Base-by-base conservation (phyloP, 37 sponge, comb jelly and placozoan species). In the Diacarnus erythraeanus region DNA sequence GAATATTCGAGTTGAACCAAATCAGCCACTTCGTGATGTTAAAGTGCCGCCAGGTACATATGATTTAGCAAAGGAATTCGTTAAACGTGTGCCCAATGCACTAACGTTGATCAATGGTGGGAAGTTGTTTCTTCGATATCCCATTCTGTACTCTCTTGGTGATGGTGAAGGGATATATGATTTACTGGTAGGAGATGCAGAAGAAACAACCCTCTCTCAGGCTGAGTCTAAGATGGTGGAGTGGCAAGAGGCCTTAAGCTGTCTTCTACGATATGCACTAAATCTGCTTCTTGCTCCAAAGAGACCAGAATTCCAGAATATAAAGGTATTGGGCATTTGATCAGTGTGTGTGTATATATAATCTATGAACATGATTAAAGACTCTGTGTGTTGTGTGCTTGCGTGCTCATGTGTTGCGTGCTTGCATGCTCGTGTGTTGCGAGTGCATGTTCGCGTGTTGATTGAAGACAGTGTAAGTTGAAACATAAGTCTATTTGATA, bases 221-320 rank as follows among this genome's bases (percentile, higher is more conserved):
- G 68, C 80, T 15, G 25, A 23, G 15, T 1, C 43, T 10, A 72
- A 71, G 58, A 37, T 88, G 0, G 72, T 30, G 1, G 63, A 65
- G 5, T 80, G 70, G 73, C 42, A 88, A 72, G 57, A 10, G 21
- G 88, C 82, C 18, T 36, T 47, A 15, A 77, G 71, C n/a, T 15
- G 74, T 60, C 79, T 88, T 31, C 51, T 78, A 3, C 61, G 78
- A 26, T 88, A 88, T 61, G 78, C 78, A 33, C 64, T 82, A 23
- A 82, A 88, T 57, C 59, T 88, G 17, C 42, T 78, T 3, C 40
- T 82, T 26, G 79, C 79, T 21, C 88, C 88, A n/a, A 82, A 88
- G 2, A 37, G 83, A 54, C 67, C 78, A 30, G 88, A 88, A 34
- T 77, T 88, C 25, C 57, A 42, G 67, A 40, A 42, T 31, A 63